Base-by-base conservation (phyloP, 2,797 vertebrate species). In the Oophaga sylvatica region DNA sequence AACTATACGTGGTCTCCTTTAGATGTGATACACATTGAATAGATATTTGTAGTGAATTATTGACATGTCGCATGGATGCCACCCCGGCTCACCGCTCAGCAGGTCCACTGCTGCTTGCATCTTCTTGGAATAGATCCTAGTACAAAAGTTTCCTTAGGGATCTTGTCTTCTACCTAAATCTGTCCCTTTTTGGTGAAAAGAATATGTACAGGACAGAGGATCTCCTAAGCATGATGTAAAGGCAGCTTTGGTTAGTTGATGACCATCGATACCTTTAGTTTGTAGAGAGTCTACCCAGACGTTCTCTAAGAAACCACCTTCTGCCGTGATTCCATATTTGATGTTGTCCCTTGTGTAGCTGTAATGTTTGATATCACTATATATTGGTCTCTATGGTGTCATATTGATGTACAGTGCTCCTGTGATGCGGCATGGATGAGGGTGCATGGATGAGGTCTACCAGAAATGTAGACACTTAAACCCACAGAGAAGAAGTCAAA, bases 401-500 rank as follows among this genome's bases (percentile, higher is more conserved):
- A 20, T 80, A 3, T 81, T 19, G 20, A 65, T 65, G 60, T 81
- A 48, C 35, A 45, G n/a, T 45, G 31, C 79, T 80, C 79, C 79
- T 65, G 2, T 22, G 35, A 41, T 63, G 45, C 62, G 48, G 20
- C 26, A 77, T 35, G 59, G 22, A 2, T 17, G n/a, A 81, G 62
- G 62, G 31, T 41, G 20, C 6, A 11, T 41, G 35, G 29, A 56
- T 62, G 57, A 62, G 22, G 48, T 77, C 48, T 26, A 26, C 75
- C 75, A 77, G 22, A 56, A 12, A 26, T 1, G 73, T 11, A 4
- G 19, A 9, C 9, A 45, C 41, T 26, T 26, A 26, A 26, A 26
- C 26, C 26, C 10, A 26, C 35, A 5, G 35, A 41, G 35, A 41
- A 41, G 35, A 41, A 41, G 3, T 41, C 35, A 41, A 41, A 41